These are phyloP conservation scores for Semaprochilodus insignis DNA, from an alignment of 2,797 vertebrate genomes.

Conservation along the genomic window DNA sequence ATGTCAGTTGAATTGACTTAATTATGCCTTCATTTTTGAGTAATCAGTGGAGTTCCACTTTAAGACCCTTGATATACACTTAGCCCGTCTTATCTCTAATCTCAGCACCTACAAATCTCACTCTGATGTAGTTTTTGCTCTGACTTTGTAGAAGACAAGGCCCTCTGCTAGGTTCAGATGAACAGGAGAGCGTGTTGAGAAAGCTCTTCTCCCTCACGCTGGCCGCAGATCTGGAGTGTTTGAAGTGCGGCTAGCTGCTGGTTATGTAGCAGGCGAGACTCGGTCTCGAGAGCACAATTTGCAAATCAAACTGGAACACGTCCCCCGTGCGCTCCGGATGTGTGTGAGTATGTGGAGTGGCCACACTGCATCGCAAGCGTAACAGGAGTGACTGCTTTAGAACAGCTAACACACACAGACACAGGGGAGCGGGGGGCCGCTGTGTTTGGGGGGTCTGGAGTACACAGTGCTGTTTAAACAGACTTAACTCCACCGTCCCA, in stretches of 20 bases:
- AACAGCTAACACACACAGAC: neutral
- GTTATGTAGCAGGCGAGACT: conserved; percentile 52
- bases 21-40: too few relatives aligned
- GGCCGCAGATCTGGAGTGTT: conserved; percentile 11
- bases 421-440: neutral
- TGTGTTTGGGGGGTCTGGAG: neutral
- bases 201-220: neutral
- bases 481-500: conserved; percentile 14
- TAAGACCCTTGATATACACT: too few relatives aligned
- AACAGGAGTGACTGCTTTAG: conserved; percentile 8
- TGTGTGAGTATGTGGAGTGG: neutral
- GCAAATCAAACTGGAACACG: conserved; percentile 69
- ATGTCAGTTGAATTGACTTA: too few relatives aligned
- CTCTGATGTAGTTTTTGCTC: neutral
- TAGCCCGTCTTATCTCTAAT: neutral
- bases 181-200: conserved; percentile 12
- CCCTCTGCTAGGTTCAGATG: neutral
- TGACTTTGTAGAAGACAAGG: neutral
- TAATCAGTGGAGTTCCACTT: too few relatives aligned
- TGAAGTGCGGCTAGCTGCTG: conserved; percentile 53
- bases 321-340: conserved; percentile 48
- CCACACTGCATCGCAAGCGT: neutral
- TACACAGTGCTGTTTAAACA: conserved; percentile 18
- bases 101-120: neutral
- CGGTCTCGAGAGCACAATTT: conserved; percentile 65